Percentiles rank a stretch among this genome's conserved stretches.
These are phyloP conservation scores for Drosophila nr. fundita DNA, from an alignment of 2,888 invertebrate species.

Conservation along the genomic window DNA sequence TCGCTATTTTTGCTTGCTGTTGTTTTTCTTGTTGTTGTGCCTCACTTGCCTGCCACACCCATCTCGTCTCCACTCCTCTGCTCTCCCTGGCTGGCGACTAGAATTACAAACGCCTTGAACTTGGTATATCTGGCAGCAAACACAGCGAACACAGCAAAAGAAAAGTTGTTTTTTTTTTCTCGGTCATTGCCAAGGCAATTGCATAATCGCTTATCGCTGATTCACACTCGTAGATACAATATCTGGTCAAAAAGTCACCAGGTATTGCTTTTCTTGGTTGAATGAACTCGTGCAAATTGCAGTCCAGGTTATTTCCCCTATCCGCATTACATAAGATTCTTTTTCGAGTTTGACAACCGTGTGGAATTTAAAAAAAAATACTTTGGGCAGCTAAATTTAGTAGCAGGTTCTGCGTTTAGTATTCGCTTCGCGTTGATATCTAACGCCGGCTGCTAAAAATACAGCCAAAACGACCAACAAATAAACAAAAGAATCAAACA, in stretches of 20 bases:
- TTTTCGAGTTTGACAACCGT: slow-evolving; percentile 51
- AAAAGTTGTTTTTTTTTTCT: slow-evolving; percentile 35
- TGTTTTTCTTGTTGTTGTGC: background rate
- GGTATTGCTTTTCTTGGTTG: slow-evolving; percentile 10
- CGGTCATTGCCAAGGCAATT: slow-evolving; percentile 70
- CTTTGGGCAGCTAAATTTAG: slow-evolving; percentile 63
- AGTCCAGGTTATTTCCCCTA: background rate
- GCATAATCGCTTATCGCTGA: slow-evolving; percentile 53
- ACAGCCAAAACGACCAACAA: slow-evolving; percentile 26
- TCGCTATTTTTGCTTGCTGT: slow-evolving; percentile 13
- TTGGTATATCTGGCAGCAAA: slow-evolving; percentile 31
- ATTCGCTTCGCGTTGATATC: slow-evolving; percentile 54
- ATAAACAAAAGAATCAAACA: slow-evolving; percentile 44
- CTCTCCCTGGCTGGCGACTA: slow-evolving; percentile 23
- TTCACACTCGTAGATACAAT: slow-evolving; percentile 21
- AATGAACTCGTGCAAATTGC: slow-evolving; percentile 30
- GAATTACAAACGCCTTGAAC: slow-evolving; percentile 51
- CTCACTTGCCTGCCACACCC: slow-evolving; percentile 10
- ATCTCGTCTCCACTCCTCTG: background rate
- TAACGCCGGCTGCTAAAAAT: slow-evolving; percentile 77
- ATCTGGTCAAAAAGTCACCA: slow-evolving; percentile 18
- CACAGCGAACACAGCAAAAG: background rate
- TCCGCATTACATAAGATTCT: slow-evolving; percentile 55
- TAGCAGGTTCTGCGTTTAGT: slow-evolving; percentile 15
- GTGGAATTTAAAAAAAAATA: slow-evolving; percentile 20